phyloP scores from a whole-genome alignment of 2,113 vertebrate genomes.

The Coryphaenoides rupestris region DNA sequence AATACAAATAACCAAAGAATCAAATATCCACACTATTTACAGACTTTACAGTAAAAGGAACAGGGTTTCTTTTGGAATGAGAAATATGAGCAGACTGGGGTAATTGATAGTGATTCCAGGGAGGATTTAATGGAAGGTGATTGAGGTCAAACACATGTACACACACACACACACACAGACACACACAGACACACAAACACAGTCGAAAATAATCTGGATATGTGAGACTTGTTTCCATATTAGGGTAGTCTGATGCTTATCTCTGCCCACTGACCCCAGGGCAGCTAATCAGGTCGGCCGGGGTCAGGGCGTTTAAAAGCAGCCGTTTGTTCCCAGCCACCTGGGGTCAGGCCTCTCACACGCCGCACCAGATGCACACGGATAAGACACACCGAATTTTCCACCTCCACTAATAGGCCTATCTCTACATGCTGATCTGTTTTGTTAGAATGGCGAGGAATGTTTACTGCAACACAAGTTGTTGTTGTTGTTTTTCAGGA shows the following conservation, averaged over 20 bases:
- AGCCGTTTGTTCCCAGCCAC: slow-evolving; percentile 35
- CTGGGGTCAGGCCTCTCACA: slow-evolving; percentile 26
- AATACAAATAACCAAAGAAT: too few relatives aligned
- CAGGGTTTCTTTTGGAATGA: too few relatives aligned
- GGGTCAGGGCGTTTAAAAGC: slow-evolving; percentile 6
- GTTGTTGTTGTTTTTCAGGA: too few relatives aligned
- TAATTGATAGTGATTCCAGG: too few relatives aligned
- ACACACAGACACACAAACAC: background rate
- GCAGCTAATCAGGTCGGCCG: slow-evolving; percentile 21
- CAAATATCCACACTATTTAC: too few relatives aligned
- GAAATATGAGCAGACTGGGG: too few relatives aligned
- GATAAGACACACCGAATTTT: slow-evolving; percentile 42
- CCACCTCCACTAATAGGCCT: slow-evolving; percentile 2
- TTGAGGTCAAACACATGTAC: too few relatives aligned
- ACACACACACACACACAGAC: too few relatives aligned
- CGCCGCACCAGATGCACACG: background rate
- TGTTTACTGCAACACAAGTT: too few relatives aligned
- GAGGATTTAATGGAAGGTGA: too few relatives aligned
- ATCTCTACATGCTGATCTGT: background rate
- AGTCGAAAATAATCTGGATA: background rate
- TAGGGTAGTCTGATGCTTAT: slow-evolving; percentile 47
- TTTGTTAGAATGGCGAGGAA: too few relatives aligned
- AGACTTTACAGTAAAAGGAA: too few relatives aligned
- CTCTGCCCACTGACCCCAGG: slow-evolving; percentile 29
- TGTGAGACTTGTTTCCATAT: slow-evolving; percentile 15